Conservation (phyloP, 2,797 vertebrate species). For the Rachycentron canadum region DNA sequence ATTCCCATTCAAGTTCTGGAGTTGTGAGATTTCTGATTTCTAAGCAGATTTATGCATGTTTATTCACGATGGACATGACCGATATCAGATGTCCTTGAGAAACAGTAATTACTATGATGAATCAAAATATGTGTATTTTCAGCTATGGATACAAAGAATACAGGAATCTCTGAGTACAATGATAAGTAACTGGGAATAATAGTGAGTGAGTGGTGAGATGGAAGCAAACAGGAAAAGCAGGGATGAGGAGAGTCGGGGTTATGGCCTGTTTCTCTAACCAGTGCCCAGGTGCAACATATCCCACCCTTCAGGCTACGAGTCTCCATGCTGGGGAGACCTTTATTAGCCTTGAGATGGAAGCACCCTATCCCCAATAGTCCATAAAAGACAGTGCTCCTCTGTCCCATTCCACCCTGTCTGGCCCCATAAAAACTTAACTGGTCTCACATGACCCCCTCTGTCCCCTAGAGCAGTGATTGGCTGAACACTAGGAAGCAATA, state of each 20-base stretch:
- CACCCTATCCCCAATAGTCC: conserved; percentile 57
- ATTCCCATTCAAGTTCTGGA: neutral
- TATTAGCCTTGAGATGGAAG: conserved; percentile 71
- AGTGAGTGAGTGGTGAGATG: neutral
- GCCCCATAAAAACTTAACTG: conserved; percentile 71
- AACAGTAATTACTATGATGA: too few relatives aligned
- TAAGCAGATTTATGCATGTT: neutral
- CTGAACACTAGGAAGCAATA: conserved; percentile 26
- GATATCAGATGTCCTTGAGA: too few relatives aligned
- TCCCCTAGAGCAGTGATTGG: conserved; percentile 41
- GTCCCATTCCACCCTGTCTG: conserved; percentile 40
- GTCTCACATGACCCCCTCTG: conserved; percentile 61
- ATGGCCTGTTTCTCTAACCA: conserved; percentile 29
- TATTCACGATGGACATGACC: neutral
- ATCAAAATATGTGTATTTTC: too few relatives aligned
- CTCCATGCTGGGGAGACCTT: conserved; percentile 55
- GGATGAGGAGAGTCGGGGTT: conserved; percentile 48
- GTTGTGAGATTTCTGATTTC: too few relatives aligned
- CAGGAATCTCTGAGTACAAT: neutral
- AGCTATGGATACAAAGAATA: neutral
- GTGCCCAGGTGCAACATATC: conserved; percentile 66
- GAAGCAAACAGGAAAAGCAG: neutral
- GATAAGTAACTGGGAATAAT: neutral
- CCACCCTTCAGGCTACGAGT: conserved; percentile 52
- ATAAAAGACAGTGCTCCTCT: conserved; percentile 68